Evolutionary conservation across 2,888 invertebrate genomes (phyloP), one percentile per base, ranked within the genome.

Genomic region (Rhamphomyia laevipes): DNA sequence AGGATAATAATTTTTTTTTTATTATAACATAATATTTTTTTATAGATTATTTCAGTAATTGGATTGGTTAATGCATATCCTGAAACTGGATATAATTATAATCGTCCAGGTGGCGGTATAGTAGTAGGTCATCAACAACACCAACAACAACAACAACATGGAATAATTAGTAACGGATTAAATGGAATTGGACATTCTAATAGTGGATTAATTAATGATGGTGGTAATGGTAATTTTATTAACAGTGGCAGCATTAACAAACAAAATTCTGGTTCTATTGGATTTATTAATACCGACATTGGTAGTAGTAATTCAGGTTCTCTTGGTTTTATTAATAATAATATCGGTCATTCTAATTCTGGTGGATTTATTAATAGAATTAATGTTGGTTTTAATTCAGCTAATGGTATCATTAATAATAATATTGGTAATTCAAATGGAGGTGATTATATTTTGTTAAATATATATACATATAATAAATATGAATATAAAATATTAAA

Each of bases 21-120:
- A 6, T 21, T 21, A 4, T 21, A 21, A 4, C 21, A n/a, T 21
- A 4, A 21, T 21, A 21, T 21, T 27, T 7, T 27, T 27, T 27
- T 27, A 27, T 27, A 27, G 7, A 27, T 27, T 27, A 27, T 27
- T 27, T 27, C 23, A 27, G 4, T 27, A 27, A 27, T 27, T 27
- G 9, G 7, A 27, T 27, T 27, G 5, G 7, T 27, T 6, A 27
- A 27, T 27, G 23, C 7, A 27, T 27, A 27, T 27, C 70, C 71
- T 35, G 70, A 70, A 59, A 68, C 70, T 51, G 70, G 70, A 21
- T 70, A 70, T 57, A 65, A 65, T 51, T 70, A 69, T 49, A 76
- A 76, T 15, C 65, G 68, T 52, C 74, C 73, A 6, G 66, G 66
- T 27, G 63, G 66, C 50, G 61, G 65, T 48, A 71, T 70, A 16